phyloP scores from a whole-genome alignment of 2,113 vertebrate genomes.

The Pedionomus torquatus region DNA sequence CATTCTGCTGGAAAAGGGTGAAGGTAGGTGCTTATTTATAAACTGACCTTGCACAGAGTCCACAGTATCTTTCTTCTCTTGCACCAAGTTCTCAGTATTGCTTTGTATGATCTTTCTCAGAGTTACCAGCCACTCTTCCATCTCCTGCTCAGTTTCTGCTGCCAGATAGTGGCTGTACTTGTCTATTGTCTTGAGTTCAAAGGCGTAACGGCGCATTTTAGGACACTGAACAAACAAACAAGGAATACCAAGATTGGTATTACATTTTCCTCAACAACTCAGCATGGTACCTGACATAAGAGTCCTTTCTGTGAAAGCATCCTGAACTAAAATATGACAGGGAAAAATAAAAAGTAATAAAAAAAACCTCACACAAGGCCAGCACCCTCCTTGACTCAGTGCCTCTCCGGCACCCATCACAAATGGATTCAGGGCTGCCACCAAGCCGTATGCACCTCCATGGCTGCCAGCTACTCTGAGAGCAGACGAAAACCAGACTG shows the following conservation, averaged over 20 bases:
- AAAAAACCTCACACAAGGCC: not conserved
- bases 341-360: no score
- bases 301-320: not conserved
- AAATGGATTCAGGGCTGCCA: fast-evolving
- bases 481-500: not conserved
- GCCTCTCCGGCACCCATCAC: not conserved
- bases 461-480: not conserved
- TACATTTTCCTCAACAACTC: not conserved
- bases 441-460: not conserved
- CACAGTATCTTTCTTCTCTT: slow-evolving; percentile 86
- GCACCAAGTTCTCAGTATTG: slow-evolving; percentile 81
- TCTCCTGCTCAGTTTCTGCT: slow-evolving; percentile 93
- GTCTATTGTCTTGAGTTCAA: slow-evolving; percentile 96
- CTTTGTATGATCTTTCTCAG: slow-evolving; percentile 92
- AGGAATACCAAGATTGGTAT: not conserved
- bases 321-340: not conserved
- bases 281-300: not conserved
- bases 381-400: not conserved
- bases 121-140: slow-evolving; percentile 95
- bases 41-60: slow-evolving; percentile 80
- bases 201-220: slow-evolving; percentile 92
- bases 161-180: slow-evolving; percentile 96
- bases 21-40: not conserved
- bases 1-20: not conserved
- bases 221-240: slow-evolving; percentile 79